phyloP scores from a whole-genome alignment of 2,113 vertebrate species.

The Aphyosemion australe region DNA sequence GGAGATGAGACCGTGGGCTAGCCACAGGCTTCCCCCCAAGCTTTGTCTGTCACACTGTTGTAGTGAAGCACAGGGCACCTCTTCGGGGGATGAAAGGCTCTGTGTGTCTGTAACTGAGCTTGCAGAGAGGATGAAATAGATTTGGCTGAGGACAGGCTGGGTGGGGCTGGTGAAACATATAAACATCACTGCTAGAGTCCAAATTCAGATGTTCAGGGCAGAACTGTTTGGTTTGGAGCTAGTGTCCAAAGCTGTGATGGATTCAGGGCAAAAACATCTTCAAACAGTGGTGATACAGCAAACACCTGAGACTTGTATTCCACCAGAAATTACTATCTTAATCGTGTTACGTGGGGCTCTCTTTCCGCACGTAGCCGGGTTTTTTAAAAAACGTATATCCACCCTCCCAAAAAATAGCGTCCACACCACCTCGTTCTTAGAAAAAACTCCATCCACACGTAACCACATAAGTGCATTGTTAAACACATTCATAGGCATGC shows the following conservation, averaged over 20 bases:
- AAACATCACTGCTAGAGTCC: constrained; percentile 34
- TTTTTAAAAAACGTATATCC: no score
- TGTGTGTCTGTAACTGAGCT: constrained; percentile 64
- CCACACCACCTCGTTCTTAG: no score
- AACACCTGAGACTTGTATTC: neutral
- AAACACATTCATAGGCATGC: no score
- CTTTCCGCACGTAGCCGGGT: no score
- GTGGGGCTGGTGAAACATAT: constrained; percentile 40
- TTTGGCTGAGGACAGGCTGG: constrained; percentile 42
- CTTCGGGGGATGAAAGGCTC: constrained; percentile 63
- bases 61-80: constrained; percentile 45
- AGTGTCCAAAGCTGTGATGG: constrained; percentile 34
- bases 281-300: neutral
- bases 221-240: constrained; percentile 14
- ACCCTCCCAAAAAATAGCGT: no score
- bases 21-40: constrained; percentile 69
- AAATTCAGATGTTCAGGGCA: constrained; percentile 18
- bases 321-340: no score
- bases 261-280: neutral
- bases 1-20: constrained; percentile 50
- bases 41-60: constrained; percentile 66
- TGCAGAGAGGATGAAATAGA: constrained; percentile 59
- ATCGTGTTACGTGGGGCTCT: no score
- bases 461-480: no score
- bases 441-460: no score